Percentiles rank a stretch among this genome's conserved stretches.
phyloP scores from a whole-genome alignment of 2,797 vertebrate genomes.

The Anableps anableps region DNA sequence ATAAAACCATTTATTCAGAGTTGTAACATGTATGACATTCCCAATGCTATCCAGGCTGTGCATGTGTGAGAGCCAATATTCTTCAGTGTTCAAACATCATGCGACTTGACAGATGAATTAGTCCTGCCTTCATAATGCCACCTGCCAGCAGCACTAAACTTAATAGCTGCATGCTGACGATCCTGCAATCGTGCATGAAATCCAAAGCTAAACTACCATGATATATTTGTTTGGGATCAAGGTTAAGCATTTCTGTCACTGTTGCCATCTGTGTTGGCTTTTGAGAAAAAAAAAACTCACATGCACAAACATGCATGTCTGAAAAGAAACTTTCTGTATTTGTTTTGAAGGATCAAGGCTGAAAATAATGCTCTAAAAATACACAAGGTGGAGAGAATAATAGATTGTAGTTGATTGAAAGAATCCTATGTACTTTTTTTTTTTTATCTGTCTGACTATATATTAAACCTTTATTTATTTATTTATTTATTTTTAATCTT shows the following conservation, averaged over 20 bases:
- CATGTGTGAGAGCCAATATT: neutral
- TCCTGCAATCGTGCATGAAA: neutral
- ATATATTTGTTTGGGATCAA: slow-evolving; percentile 15
- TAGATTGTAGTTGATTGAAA: slow-evolving; percentile 5
- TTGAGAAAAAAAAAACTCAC: slow-evolving; percentile 11
- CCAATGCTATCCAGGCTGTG: neutral
- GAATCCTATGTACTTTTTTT: neutral
- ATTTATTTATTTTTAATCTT: neutral
- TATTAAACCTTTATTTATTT: slow-evolving; percentile 9
- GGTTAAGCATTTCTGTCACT: slow-evolving; percentile 23
- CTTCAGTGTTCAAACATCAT: neutral
- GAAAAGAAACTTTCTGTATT: neutral
- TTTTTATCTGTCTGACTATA: slow-evolving; percentile 7
- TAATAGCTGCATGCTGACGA: slow-evolving; percentile 19
- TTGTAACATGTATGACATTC: neutral
- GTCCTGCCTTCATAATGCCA: slow-evolving; percentile 2
- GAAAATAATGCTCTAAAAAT: neutral
- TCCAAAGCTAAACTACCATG: slow-evolving; percentile 12
- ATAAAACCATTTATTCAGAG: neutral
- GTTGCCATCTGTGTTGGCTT: slow-evolving; percentile 10
- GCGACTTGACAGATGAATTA: slow-evolving; percentile 8
- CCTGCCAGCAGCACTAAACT: neutral
- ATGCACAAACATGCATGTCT: neutral
- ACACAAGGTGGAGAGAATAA: slow-evolving; percentile 8
- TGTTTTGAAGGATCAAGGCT: slow-evolving; percentile 5